Evolutionary conservation across 2,113 vertebrate genomes (phyloP), one percentile per base, ranked within the genome.

Genomic region (Galeopterus variegatus): DNA sequence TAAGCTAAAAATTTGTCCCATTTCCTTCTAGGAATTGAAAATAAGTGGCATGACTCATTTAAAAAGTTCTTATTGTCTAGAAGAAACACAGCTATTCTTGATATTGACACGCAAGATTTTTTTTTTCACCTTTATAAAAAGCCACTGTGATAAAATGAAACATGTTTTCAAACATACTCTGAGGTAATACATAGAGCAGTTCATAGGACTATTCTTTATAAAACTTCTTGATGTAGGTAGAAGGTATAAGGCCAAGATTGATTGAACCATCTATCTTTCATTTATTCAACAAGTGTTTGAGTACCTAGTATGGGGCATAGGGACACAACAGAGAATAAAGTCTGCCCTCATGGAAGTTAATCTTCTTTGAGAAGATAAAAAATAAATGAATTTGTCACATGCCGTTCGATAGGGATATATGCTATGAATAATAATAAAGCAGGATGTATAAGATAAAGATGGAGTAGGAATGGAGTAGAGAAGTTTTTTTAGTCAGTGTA

Each of bases 261-360:
- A 90, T 70, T 94, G 81, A 92, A 73, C 45, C 58, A 45, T 90
- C 54, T 65, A 0, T 77, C 21, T 69, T 8, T 94, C n/a, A 65
- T 84, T 93, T 76, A 93, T 93, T 97, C 56, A 95, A 12, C 33
- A 93, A 64, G 48, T 90, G 93, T 79, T 88, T 94, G 50, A 62
- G 23, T 48, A 79, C 15, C 45, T 84, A 33, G 9, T 85, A 1
- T n/a, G 11, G 0, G 9, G 12, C 81, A 28, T 93, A 70, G 65
- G 21, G 72, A 58, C 36, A n/a, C 26, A 95, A 0, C 41, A 76
- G 48, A 80, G 41, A 90, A 65, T 92, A 64, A 89, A 90, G 45
- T 73, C 31, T 95, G 56, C 8, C n/a, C 1, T 95, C 19, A 18
- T 54, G 41, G 56, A 86, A 76, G 26, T 81, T 77, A 65, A 67